Conservation (phyloP, 2,113 vertebrate genomes). For the Poecile atricapillus region DNA sequence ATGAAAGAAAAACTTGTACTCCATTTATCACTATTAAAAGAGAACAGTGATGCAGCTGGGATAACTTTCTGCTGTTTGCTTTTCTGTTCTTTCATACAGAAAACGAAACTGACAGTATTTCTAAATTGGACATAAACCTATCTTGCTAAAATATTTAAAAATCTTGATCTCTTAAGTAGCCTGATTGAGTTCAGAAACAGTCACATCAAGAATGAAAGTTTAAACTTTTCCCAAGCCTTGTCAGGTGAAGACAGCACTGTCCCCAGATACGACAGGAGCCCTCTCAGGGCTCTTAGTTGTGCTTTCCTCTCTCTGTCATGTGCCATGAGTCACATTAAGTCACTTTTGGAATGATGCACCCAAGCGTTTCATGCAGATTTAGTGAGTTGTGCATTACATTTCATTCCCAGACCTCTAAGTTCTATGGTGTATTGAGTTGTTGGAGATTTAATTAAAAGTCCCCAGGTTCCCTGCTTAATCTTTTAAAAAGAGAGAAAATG, state of each 20-base stretch:
- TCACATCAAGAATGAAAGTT: not conserved
- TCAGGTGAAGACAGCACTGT: not conserved
- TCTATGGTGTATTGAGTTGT: not conserved
- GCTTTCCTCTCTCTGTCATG: fast-evolving
- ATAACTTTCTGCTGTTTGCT: not conserved
- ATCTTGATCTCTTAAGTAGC: not conserved
- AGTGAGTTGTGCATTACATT: not conserved
- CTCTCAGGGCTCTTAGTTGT: not conserved
- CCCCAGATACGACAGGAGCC: not conserved
- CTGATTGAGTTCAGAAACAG: not conserved
- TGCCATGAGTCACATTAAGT: not conserved
- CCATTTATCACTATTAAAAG: not conserved
- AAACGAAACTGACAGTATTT: not conserved
- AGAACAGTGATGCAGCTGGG: not conserved
- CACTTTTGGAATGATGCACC: not conserved
- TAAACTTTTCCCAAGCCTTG: not conserved
- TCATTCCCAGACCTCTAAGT: not conserved
- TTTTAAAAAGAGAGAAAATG: not conserved
- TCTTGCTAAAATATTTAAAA: not conserved
- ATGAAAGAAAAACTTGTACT: not conserved
- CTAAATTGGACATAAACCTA: not conserved
- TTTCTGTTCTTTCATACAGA: not conserved
- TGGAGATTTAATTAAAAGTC: not conserved
- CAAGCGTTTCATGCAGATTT: not conserved
- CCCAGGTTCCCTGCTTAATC: not conserved